A percentile compares a stretch with the other conserved stretches of the same genome.
Conservation (phyloP, 2,888 invertebrate species). For the Choreutis nemorana region DNA sequence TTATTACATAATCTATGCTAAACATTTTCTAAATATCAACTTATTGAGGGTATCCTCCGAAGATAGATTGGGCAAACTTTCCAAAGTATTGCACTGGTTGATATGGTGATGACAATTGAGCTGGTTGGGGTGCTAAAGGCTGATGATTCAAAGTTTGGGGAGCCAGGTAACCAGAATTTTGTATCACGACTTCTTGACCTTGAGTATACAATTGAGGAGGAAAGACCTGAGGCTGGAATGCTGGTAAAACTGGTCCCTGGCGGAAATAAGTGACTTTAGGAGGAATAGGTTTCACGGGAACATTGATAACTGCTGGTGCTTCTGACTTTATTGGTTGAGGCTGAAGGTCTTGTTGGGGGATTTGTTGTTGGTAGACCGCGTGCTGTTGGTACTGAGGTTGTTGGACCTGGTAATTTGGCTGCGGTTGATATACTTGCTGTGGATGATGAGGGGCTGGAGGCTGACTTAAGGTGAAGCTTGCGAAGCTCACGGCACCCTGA, state of each 20-base stretch:
- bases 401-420: slow-evolving; percentile 9
- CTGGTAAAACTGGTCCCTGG: slow-evolving; percentile 8
- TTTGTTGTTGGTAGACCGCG: too few species aligned
- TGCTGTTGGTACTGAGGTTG: slow-evolving; percentile 9
- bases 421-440: slow-evolving; percentile 10
- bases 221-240: slow-evolving; percentile 8
- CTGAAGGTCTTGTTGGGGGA: slow-evolving; percentile 10
- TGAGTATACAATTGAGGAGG: slow-evolving; percentile 15
- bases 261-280: slow-evolving; percentile 10
- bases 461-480: slow-evolving; percentile 34
- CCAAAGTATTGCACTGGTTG: slow-evolving; percentile 44
- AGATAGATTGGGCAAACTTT: slow-evolving; percentile 35
- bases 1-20: not conserved
- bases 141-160: too few species aligned
- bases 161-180: slow-evolving; percentile 13
- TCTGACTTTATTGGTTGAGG: slow-evolving; percentile 10
- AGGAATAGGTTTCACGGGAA: slow-evolving; percentile 6
- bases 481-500: slow-evolving; percentile 39
- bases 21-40: not conserved
- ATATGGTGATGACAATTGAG: too few species aligned
- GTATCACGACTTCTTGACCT: slow-evolving; percentile 10
- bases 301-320: slow-evolving; percentile 8
- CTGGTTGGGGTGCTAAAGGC: slow-evolving; percentile 16
- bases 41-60: slow-evolving; percentile 20
- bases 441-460: slow-evolving; percentile 9